phyloP scores from a whole-genome alignment of 2,797 vertebrate species.

The Catharus ustulatus region DNA sequence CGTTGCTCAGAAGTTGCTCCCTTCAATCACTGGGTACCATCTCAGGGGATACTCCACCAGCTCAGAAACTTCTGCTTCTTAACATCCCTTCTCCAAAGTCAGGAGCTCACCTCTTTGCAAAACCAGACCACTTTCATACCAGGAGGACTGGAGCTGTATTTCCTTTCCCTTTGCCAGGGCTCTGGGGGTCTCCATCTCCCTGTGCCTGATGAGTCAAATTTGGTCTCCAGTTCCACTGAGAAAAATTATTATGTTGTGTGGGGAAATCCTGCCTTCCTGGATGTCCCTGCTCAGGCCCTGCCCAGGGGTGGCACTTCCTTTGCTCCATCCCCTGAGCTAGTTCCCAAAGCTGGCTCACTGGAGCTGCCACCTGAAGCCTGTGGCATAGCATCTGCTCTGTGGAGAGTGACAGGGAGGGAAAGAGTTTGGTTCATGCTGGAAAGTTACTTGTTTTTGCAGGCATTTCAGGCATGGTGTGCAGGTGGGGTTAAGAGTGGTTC shows the following conservation, averaged over 20 bases:
- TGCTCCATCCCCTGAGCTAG: neutral
- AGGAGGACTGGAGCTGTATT: neutral
- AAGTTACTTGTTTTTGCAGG: neutral
- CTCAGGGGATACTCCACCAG: neutral
- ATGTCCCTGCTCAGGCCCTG: neutral
- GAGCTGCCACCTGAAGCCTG: neutral
- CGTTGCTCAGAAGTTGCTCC: neutral
- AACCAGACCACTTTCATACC: neutral
- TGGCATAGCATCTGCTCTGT: neutral
- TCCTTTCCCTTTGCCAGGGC: neutral
- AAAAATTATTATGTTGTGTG: accelerated
- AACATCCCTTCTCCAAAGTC: neutral
- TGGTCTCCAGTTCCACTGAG: neutral
- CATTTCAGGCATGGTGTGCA: neutral
- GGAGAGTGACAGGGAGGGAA: neutral
- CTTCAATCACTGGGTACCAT: neutral
- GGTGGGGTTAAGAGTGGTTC: neutral
- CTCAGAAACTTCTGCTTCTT: neutral
- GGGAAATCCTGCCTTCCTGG: neutral
- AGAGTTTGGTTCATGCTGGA: neutral
- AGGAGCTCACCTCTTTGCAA: neutral
- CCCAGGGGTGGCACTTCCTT: neutral
- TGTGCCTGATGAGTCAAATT: neutral
- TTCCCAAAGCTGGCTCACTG: neutral
- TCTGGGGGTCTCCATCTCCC: neutral